Evolutionary conservation across 2,888 invertebrate genomes (phyloP).

Genomic region (Kryphioiulus occultus): DNA sequence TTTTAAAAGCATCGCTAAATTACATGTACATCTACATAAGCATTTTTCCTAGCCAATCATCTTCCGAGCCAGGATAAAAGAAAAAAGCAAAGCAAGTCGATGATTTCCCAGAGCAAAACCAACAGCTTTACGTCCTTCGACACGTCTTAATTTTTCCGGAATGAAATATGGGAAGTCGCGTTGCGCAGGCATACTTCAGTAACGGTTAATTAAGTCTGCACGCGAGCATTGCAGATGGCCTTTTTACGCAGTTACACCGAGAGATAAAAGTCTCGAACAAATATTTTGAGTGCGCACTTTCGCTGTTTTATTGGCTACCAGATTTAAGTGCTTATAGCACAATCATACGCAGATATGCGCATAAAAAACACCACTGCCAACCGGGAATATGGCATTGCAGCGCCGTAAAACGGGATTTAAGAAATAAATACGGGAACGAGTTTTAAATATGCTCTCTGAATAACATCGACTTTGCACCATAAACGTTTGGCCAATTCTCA

Average conservation of each 20-base stretch:
- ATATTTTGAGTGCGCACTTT: not conserved
- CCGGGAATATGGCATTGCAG: not conserved
- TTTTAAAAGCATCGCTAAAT: no score
- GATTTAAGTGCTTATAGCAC: conserved; percentile 24
- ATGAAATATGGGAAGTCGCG: not conserved
- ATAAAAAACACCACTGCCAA: not conserved
- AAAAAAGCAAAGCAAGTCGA: not conserved
- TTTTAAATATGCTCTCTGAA: not conserved
- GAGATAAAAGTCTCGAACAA: conserved; percentile 11
- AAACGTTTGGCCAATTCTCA: not conserved
- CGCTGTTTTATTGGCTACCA: conserved; percentile 6
- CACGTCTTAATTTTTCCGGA: not conserved
- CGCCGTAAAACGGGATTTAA: not conserved
- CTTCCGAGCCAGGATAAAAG: no score
- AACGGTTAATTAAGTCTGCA: not conserved
- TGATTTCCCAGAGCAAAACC: not conserved
- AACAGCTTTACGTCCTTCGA: not conserved
- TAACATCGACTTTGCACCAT: not conserved
- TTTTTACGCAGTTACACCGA: not conserved
- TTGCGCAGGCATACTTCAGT: not conserved
- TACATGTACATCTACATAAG: no score
- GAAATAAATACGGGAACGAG: not conserved
- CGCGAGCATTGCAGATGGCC: not conserved
- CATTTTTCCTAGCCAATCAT: no score
- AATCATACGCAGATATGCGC: not conserved